Conservation (phyloP, 37 sponge, comb jelly and placozoan species). For the Dysidea cf. avara region DNA sequence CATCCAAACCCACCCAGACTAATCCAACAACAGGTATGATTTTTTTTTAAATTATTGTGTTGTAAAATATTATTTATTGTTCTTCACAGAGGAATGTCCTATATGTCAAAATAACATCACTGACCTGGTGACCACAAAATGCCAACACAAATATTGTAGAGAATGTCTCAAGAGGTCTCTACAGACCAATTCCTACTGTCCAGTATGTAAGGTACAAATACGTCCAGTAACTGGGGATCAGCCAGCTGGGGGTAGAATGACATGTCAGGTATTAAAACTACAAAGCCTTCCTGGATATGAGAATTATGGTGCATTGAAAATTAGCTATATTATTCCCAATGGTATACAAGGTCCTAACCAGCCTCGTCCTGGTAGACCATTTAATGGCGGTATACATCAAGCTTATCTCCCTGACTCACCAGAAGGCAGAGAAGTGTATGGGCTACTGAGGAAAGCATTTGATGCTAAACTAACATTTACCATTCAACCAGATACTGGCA, state of each 20-base stretch:
- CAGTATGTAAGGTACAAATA: conserved; percentile 40
- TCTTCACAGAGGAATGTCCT: too few relatives aligned
- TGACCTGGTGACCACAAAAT: conserved; percentile 16
- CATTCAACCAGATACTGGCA: too few relatives aligned
- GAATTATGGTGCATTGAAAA: conserved; percentile 35
- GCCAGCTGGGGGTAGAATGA: conserved; percentile 51
- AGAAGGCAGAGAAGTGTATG: conserved; percentile 68
- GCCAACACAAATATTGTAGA: conserved; percentile 5
- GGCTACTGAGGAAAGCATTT: too few relatives aligned
- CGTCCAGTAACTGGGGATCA: conserved; percentile 49
- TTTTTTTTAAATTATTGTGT: too few relatives aligned
- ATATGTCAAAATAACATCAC: conserved; percentile 8
- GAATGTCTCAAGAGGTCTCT: conserved; percentile 8
- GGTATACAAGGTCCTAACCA: conserved; percentile 55
- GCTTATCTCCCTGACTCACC: conserved; percentile 72
- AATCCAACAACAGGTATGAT: too few relatives aligned
- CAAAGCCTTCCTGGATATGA: conserved; percentile 75
- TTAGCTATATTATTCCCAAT: conserved; percentile 55
- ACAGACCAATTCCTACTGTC: conserved; percentile 35
- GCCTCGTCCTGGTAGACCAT: conserved; percentile 63
- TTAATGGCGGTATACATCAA: conserved; percentile 22
- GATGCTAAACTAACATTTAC: too few relatives aligned
- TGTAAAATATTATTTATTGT: too few relatives aligned
- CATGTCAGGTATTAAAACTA: too few relatives aligned
- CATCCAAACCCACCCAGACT: too few relatives aligned